A percentile compares a stretch with the other conserved stretches of the same genome.
Conservation (phyloP, 2,888 invertebrate genomes). For the Noctua janthe region DNA sequence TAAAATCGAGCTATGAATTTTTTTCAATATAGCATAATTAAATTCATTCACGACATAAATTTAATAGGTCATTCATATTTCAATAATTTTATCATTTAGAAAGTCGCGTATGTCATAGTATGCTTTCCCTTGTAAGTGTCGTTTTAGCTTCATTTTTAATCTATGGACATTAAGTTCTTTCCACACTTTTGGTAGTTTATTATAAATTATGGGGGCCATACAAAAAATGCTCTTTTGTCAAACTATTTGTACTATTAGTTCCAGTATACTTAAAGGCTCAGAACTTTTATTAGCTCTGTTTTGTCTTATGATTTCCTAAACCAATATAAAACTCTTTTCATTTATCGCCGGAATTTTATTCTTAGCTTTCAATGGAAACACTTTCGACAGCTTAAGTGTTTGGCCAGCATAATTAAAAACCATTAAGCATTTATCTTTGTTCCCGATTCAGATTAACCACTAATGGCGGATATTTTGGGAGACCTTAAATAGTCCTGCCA, state of each 20-base stretch:
- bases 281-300: not conserved
- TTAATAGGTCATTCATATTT: no score
- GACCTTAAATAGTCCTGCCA: not conserved
- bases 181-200: no score
- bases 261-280: not conserved
- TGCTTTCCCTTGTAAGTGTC: no score
- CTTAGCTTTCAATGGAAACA: constrained; percentile 15
- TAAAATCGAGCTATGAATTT: not conserved
- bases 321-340: not conserved
- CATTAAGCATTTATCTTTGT: constrained; percentile 31
- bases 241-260: not conserved
- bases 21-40: no score
- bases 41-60: no score
- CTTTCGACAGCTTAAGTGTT: constrained; percentile 36
- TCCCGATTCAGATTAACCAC: not conserved
- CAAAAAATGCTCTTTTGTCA: not conserved
- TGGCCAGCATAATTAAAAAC: constrained; percentile 48
- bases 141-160: no score
- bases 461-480: not conserved
- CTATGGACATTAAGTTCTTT: no score
- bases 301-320: not conserved
- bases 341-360: constrained; percentile 14
- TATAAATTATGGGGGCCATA: no score
- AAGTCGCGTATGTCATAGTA: no score
- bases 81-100: no score